Base-by-base conservation (phyloP, 2,888 invertebrate genomes). In the Deilephila elpenor region DNA sequence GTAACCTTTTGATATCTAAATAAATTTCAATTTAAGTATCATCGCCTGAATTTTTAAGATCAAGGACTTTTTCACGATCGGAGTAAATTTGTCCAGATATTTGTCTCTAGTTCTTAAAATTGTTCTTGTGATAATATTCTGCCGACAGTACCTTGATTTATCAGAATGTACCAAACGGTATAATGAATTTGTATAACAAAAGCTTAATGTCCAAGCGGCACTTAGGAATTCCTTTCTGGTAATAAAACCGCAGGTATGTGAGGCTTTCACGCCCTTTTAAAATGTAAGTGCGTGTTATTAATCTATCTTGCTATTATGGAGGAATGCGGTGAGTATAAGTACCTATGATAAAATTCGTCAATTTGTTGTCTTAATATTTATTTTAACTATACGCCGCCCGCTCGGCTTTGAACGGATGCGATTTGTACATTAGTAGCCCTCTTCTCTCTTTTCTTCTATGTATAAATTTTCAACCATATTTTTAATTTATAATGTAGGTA, bases 141-240 rank as follows among this genome's bases (percentile, higher is more conserved):
- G 32, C n/a, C 34, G 62, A 62, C 67, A 25, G 67, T 51, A 67
- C 44, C 17, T 67, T 51, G 20, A 44, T 29, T 82, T 86, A 86
- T 85, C 83, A 83, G 82, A 81, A 84, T 83, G 79, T 81, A 86
- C 83, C 84, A 84, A 81, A 79, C 82, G 76, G 82, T 83, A 82
- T 80, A 84, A 81, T 82, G 81, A 82, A 85, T 87, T 86, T 86
- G 84, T 86, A 84, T 84, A 86, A 87, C 86, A 87, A 88, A 86
- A 83, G 84, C 78, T 80, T 78, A 77, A 79, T 44, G 64, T 64
- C 20, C 44, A 81, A 78, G 80, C 78, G 78, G 81, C 81, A 83
- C 81, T 84, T 82, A 84, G 84, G 83, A 84, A 84, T 87, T 86
- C 81, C 67, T 25, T 51, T 14, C 51, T 51, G 51, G 67, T 25